Evolutionary conservation across 2,797 vertebrate genomes (phyloP).

Genomic region (Tadarida brasiliensis): DNA sequence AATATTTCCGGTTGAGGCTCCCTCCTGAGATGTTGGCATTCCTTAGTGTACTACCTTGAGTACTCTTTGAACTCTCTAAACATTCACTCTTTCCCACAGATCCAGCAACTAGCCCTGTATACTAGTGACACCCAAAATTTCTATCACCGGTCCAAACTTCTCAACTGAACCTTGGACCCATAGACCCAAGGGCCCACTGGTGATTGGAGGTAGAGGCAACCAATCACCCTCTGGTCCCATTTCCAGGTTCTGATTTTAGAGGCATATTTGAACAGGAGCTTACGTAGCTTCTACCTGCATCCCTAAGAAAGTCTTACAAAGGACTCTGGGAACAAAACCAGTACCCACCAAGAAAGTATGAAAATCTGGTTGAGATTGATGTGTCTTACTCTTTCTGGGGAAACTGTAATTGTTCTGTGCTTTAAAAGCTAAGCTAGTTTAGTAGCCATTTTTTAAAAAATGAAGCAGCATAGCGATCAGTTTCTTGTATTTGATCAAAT

Average conservation of each 20-base stretch:
- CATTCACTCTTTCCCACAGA: not conserved
- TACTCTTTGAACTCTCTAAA: not conserved
- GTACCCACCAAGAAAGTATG: not conserved
- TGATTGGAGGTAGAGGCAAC: not conserved
- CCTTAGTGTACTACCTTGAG: not conserved
- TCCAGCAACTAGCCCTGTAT: not conserved
- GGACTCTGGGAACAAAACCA: not conserved
- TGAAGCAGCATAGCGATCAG: not conserved
- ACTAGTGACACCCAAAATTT: not conserved
- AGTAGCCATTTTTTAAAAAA: not conserved
- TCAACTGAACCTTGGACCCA: not conserved
- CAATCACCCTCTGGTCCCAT: not conserved
- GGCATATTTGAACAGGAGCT: not conserved
- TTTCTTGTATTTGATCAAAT: constrained; percentile 30
- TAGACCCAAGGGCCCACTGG: not conserved
- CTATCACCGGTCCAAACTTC: not conserved
- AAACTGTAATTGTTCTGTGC: not conserved
- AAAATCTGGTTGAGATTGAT: not conserved
- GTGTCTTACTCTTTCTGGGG: constrained; percentile 12
- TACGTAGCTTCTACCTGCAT: not conserved
- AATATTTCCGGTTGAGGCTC: not conserved
- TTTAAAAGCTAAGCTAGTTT: not conserved
- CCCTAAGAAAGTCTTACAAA: not conserved
- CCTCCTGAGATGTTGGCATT: not conserved
- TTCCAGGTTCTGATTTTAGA: not conserved